These are phyloP conservation scores for Silurus aristotelis DNA, from an alignment of 2,797 vertebrate species.

Conservation along the genomic window DNA sequence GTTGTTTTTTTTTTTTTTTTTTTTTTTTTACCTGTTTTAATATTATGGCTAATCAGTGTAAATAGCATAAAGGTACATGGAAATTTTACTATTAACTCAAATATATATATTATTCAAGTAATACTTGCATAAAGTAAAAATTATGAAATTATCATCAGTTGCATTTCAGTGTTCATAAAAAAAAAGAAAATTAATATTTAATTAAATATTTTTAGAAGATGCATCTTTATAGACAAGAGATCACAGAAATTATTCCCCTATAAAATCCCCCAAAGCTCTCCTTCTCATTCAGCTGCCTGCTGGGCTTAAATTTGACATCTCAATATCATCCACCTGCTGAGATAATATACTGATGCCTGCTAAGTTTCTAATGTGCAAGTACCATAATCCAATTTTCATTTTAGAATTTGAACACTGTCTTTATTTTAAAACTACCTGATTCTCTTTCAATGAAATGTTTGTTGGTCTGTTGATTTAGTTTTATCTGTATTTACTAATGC, in stretches of 20 bases:
- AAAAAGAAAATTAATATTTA: neutral
- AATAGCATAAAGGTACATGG: neutral
- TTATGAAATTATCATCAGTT: neutral
- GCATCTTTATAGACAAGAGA: neutral
- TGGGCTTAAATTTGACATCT: constrained; percentile 20
- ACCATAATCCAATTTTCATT: neutral
- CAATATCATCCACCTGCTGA: constrained; percentile 18
- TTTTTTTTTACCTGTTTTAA: too few relatives aligned
- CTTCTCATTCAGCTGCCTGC: constrained; percentile 5
- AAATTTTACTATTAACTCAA: neutral
- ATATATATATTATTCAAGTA: neutral
- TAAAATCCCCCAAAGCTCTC: neutral
- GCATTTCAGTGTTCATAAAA: neutral
- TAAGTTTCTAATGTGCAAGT: neutral
- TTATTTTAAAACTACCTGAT: neutral
- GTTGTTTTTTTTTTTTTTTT: too few relatives aligned
- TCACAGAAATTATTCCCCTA: neutral
- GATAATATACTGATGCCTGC: constrained; percentile 16
- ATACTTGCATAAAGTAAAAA: neutral
- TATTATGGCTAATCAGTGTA: too few relatives aligned
- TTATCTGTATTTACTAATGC: neutral
- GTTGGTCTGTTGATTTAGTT: neutral
- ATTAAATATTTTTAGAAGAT: neutral
- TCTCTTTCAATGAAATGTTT: neutral
- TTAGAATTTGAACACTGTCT: neutral